phyloP scores from a whole-genome alignment of 2,888 invertebrate species.

The Agonopterix heracliana region DNA sequence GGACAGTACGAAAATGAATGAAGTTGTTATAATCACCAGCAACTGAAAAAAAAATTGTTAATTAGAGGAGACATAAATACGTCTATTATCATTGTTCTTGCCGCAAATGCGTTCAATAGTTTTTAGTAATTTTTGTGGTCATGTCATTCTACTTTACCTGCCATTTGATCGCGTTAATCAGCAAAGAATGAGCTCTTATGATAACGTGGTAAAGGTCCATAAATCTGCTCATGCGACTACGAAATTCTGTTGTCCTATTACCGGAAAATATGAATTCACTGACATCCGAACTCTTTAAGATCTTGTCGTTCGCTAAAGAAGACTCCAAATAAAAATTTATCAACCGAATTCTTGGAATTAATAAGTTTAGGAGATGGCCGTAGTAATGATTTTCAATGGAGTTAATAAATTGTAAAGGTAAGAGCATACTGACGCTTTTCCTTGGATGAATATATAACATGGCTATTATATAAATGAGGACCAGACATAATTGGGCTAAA shows the following conservation, averaged over 20 bases:
- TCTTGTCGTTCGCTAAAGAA: slow-evolving; percentile 23
- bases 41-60: slow-evolving; percentile 33
- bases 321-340: slow-evolving; percentile 43
- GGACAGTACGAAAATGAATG: slow-evolving; percentile 34
- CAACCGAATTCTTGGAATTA: slow-evolving; percentile 36
- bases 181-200: slow-evolving; percentile 38
- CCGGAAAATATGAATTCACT: slow-evolving; percentile 26
- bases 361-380: slow-evolving; percentile 42
- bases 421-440: slow-evolving; percentile 12
- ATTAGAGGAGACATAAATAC: too few species aligned
- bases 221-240: slow-evolving; percentile 30
- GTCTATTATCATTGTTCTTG: too few species aligned
- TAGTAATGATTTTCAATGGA: slow-evolving; percentile 38
- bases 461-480: too few species aligned
- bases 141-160: slow-evolving; percentile 32
- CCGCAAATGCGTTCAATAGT: neutral
- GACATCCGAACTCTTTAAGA: slow-evolving; percentile 18
- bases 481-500: slow-evolving; percentile 14
- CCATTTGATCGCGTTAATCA: slow-evolving; percentile 52
- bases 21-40: slow-evolving; percentile 33
- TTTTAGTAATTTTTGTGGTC: neutral
- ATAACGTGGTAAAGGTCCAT: slow-evolving; percentile 47
- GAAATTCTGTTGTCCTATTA: slow-evolving; percentile 16
- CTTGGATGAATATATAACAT: neutral
- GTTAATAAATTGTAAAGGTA: slow-evolving; percentile 20